phyloP scores from a whole-genome alignment of 2,113 vertebrate species.

The Strix aluco region DNA sequence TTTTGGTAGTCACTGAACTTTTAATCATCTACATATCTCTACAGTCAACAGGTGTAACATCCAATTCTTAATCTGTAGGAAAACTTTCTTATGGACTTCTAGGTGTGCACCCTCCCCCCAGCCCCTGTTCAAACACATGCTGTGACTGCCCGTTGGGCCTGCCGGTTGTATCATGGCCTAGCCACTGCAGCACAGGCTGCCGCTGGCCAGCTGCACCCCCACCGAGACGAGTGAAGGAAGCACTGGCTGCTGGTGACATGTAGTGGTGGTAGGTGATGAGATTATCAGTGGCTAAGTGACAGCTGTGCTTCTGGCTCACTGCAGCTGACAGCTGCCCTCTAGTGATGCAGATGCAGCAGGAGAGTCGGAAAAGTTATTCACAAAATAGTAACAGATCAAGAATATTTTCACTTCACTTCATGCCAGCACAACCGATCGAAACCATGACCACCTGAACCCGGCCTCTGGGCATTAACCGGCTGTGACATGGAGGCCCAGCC shows the following conservation, averaged over 20 bases:
- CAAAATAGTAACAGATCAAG: neutral
- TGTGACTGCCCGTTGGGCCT: neutral
- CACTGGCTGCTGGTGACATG: neutral
- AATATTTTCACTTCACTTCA: slow-evolving; percentile 12
- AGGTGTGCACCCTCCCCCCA: neutral
- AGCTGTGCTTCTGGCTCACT: neutral
- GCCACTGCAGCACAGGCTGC: neutral
- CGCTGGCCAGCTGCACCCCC: neutral
- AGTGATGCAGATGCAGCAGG: slow-evolving; percentile 11
- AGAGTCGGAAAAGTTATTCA: neutral
- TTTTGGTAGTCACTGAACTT: neutral
- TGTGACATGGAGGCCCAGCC: neutral
- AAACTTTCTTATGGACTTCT: neutral
- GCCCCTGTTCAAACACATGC: neutral
- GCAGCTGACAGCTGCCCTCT: slow-evolving; percentile 17
- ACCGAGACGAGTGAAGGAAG: neutral
- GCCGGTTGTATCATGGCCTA: neutral
- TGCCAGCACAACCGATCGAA: neutral
- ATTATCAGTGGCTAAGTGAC: neutral
- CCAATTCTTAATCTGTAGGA: neutral
- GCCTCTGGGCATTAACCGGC: neutral
- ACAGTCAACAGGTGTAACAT: neutral
- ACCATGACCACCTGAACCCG: neutral
- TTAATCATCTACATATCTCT: neutral
- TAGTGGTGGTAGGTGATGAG: neutral